Percentiles rank a stretch among this genome's conserved stretches.
phyloP scores from a whole-genome alignment of 2,888 invertebrate species.

The Bursaphelenchus okinawaensis region DNA sequence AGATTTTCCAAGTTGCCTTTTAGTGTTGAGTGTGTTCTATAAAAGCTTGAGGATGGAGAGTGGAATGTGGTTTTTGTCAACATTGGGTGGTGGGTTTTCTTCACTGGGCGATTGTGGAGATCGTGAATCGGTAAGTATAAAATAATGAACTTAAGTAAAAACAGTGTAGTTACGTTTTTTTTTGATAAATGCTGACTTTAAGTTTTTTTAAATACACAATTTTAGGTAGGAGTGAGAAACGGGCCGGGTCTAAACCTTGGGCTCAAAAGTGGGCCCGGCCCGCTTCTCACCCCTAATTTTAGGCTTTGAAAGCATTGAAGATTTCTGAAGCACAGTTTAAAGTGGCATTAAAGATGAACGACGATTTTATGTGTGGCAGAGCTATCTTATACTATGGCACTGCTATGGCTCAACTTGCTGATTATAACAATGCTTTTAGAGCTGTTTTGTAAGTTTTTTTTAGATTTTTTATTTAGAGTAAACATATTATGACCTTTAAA shows the following conservation, averaged over 20 bases:
- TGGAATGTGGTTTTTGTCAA: constrained; percentile 6
- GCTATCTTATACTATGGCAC: constrained; percentile 1
- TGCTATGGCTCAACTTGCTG: neutral
- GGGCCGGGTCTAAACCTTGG: too few relatives aligned
- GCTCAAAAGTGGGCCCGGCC: too few relatives aligned
- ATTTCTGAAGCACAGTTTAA: constrained; percentile 2
- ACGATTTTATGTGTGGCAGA: constrained; percentile 2
- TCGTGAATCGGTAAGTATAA: constrained; percentile 2
- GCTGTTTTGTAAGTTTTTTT: constrained; percentile 2
- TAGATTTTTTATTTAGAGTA: neutral
- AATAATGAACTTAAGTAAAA: too few relatives aligned
- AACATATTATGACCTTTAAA: too few relatives aligned
- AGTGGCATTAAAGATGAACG: constrained; percentile 2
- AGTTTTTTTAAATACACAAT: too few relatives aligned
- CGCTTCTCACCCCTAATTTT: too few relatives aligned
- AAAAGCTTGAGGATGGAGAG: neutral
- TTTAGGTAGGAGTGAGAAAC: too few relatives aligned
- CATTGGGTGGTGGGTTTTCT: constrained; percentile 7
- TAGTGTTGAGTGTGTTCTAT: neutral
- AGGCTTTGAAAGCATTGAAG: constrained; percentile 5
- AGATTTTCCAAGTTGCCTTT: too few relatives aligned
- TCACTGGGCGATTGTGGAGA: constrained; percentile 4
- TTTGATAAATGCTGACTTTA: too few relatives aligned
- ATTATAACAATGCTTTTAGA: neutral
- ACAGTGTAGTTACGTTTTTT: too few relatives aligned